Conservation (phyloP, 2,888 invertebrate species). For the Sinotaia quadrata region DNA sequence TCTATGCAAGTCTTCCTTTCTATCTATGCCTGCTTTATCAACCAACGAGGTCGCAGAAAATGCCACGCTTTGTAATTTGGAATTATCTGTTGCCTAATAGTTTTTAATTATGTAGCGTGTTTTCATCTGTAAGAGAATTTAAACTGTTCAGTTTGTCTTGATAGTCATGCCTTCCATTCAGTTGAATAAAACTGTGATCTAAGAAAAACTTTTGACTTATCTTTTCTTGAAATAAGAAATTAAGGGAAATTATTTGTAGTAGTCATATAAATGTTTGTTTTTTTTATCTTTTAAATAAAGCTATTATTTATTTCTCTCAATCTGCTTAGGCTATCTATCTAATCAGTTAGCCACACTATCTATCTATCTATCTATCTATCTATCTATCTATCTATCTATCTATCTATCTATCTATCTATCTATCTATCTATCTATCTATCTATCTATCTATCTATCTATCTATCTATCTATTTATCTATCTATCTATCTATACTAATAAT, state of each 20-base stretch:
- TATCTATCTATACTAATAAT: too few relatives aligned
- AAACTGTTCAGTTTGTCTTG: not conserved
- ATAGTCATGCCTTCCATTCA: not conserved
- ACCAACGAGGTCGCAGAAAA: not conserved
- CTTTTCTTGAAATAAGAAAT: too few relatives aligned
- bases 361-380: not conserved
- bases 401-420: not conserved
- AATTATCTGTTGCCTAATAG: too few relatives aligned
- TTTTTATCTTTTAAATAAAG: too few relatives aligned
- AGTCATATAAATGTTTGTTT: too few relatives aligned
- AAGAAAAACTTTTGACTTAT: too few relatives aligned
- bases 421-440: not conserved
- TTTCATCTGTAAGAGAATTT: too few relatives aligned
- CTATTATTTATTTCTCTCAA: not conserved
- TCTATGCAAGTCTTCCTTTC: not conserved
- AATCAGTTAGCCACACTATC: too few relatives aligned
- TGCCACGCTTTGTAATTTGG: not conserved
- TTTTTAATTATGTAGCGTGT: too few relatives aligned
- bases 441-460: slow-evolving; percentile 1
- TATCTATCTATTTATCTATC: too few relatives aligned
- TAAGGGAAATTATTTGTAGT: too few relatives aligned
- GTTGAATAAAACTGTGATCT: slow-evolving; percentile 15
- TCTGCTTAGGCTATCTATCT: not conserved
- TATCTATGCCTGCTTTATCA: not conserved
- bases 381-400: slow-evolving; percentile 1